phyloP scores from a whole-genome alignment of 2,888 invertebrate species.

The Formica aserva region DNA sequence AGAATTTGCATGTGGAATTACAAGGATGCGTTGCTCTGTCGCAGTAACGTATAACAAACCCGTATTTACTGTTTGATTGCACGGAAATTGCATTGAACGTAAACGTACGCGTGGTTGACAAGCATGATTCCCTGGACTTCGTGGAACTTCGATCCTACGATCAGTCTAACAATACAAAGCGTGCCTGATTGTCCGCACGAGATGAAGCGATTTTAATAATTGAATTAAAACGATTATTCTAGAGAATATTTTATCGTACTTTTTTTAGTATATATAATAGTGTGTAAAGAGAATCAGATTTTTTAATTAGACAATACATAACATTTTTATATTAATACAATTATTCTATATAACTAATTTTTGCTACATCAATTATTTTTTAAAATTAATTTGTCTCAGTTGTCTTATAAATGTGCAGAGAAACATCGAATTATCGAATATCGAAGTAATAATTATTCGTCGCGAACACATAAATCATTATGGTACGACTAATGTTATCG shows the following conservation, averaged over 20 bases:
- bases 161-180: not conserved
- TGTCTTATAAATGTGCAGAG: not conserved
- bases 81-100: constrained; percentile 75
- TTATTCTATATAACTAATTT: not conserved
- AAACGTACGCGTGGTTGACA: constrained; percentile 65
- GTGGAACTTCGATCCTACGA: constrained; percentile 29
- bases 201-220: not conserved
- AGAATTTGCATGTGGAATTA: constrained; percentile 81
- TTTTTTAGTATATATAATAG: not conserved
- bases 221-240: not conserved
- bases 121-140: constrained; percentile 64
- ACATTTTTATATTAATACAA: not conserved
- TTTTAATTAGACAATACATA: not conserved
- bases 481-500: constrained; percentile 60
- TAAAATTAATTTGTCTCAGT: not conserved
- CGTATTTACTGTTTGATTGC: constrained; percentile 76
- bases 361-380: not conserved
- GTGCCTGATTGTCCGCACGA: not conserved
- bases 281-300: not conserved
- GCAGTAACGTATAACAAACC: constrained; percentile 43
- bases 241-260: not conserved
- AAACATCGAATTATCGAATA: not conserved
- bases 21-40: constrained; percentile 62
- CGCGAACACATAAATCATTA: constrained; percentile 31
- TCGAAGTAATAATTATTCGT: constrained; percentile 21